These are phyloP conservation scores for Hydrophis major DNA, from an alignment of 2,797 vertebrate genomes.

Conservation along the genomic window DNA sequence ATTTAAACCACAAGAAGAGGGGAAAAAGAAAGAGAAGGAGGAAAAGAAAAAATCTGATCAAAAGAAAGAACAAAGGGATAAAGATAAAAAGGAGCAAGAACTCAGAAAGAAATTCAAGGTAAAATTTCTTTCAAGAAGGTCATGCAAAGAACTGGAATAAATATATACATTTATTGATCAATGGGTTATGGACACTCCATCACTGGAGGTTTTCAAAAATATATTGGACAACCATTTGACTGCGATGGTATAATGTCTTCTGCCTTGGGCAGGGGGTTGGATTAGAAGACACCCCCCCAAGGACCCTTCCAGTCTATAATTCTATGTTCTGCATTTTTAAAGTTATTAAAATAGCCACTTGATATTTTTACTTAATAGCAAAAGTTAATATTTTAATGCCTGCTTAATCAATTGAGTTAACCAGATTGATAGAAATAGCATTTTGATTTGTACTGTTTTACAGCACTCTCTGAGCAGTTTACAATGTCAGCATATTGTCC, in stretches of 20 bases:
- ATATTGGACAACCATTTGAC: not conserved
- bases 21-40: constrained; percentile 80
- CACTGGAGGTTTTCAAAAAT: not conserved
- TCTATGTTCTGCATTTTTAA: not conserved
- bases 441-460: not conserved
- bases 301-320: not conserved
- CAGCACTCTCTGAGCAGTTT: not conserved
- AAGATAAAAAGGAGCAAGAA: constrained; percentile 91
- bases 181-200: not conserved
- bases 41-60: constrained; percentile 82
- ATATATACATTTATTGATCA: not conserved
- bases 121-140: constrained; percentile 53
- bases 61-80: constrained; percentile 88
- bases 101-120: constrained; percentile 93
- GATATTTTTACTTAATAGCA: not conserved
- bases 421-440: not conserved
- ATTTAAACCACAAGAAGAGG: constrained; percentile 66
- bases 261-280: not conserved
- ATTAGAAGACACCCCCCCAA: not conserved
- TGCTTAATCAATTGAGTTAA: not conserved
- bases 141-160: not conserved
- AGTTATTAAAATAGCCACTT: not conserved
- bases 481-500: not conserved
- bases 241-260: not conserved
- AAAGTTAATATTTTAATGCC: not conserved